These are phyloP conservation scores for Epinotia brunnichana DNA, from an alignment of 2,888 invertebrate species.

Conservation along the genomic window DNA sequence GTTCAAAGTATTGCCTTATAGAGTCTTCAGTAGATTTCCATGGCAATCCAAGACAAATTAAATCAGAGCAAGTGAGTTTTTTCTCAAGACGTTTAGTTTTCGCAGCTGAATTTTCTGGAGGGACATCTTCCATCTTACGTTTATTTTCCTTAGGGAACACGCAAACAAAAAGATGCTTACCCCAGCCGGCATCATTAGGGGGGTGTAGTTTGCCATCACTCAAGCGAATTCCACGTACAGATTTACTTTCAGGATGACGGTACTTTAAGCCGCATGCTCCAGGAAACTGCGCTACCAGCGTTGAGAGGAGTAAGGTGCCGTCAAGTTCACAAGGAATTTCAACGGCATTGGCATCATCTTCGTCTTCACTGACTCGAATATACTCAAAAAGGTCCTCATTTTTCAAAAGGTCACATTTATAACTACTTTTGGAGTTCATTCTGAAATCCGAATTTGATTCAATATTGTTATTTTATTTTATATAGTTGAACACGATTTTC, in stretches of 20 bases:
- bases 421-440: constrained; percentile 57
- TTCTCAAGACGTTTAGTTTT: constrained; percentile 98
- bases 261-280: constrained; percentile 99
- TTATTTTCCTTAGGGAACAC: constrained; percentile 97
- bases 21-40: constrained; percentile 99
- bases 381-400: constrained; percentile 77
- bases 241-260: constrained; percentile 94
- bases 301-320: constrained; percentile 94
- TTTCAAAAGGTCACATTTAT: constrained; percentile 60
- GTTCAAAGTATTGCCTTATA: constrained; percentile 97
- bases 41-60: constrained; percentile 98
- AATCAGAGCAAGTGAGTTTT: constrained; percentile 95
- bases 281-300: constrained; percentile 98
- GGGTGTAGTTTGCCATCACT: constrained; percentile 96
- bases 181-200: constrained; percentile 92
- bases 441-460: constrained; percentile 1
- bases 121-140: constrained; percentile 96
- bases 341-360: constrained; percentile 97
- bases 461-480: neutral
- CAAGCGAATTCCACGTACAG: constrained; percentile 93
- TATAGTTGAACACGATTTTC: neutral
- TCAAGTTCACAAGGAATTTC: constrained; percentile 98
- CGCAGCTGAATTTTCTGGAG: constrained; percentile 94
- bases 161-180: constrained; percentile 87
- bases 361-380: constrained; percentile 86